phyloP scores from a whole-genome alignment of 2,888 invertebrate species.

The Holacanthella duospinosa region DNA sequence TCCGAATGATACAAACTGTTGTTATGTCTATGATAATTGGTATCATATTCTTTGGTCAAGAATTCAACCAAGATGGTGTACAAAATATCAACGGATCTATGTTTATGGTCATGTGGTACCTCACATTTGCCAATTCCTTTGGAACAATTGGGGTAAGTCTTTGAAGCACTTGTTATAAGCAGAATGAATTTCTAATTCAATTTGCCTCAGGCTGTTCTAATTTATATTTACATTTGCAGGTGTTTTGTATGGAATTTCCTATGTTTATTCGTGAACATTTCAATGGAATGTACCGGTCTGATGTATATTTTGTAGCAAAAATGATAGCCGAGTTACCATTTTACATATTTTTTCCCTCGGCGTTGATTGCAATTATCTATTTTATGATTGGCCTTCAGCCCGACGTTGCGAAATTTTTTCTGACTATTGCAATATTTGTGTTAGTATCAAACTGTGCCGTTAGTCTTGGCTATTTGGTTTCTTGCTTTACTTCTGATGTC shows the following conservation, averaged over 20 bases:
- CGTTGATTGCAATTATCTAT: slow-evolving; percentile 74
- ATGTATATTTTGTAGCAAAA: slow-evolving; percentile 83
- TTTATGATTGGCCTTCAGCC: slow-evolving; percentile 78
- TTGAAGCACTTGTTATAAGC: not conserved
- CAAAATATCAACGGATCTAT: slow-evolving; percentile 89
- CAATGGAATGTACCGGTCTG: slow-evolving; percentile 81
- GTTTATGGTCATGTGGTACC: slow-evolving; percentile 78
- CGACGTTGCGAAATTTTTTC: slow-evolving; percentile 52
- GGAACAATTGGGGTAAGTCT: slow-evolving; percentile 61
- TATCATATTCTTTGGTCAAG: not conserved
- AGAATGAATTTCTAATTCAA: not conserved
- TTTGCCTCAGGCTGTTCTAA: not conserved
- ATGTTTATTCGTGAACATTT: slow-evolving; percentile 78
- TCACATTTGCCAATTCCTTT: slow-evolving; percentile 92
- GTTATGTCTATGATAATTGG: slow-evolving; percentile 44
- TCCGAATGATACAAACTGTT: slow-evolving; percentile 76
- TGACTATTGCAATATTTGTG: slow-evolving; percentile 56
- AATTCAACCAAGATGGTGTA: slow-evolving; percentile 71
- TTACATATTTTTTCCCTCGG: slow-evolving; percentile 67
- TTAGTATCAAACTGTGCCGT: slow-evolving; percentile 80
- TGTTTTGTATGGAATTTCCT: slow-evolving; percentile 78
- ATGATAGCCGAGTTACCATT: slow-evolving; percentile 80
- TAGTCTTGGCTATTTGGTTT: slow-evolving; percentile 85
- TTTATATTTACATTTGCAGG: slow-evolving; percentile 46
- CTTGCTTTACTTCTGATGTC: slow-evolving; percentile 68